These are phyloP conservation scores for Oryctolagus cuniculus DNA, from an alignment of 2,113 vertebrate species.

Conservation along the genomic window mOryCun1.1 NC_091434.1:101186001-101186500, in stretches of 20 bases:
- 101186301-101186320: accelerated
- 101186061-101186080: background rate
- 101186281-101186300: background rate
- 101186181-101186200: background rate
- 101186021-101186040: background rate
- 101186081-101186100: background rate
- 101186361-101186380: background rate
- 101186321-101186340: background rate
- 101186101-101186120: background rate
- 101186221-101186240: background rate
- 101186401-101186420: background rate
- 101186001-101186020: background rate
- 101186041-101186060: background rate
- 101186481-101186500: background rate
- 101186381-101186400: background rate
- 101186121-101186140: background rate
- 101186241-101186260: background rate
- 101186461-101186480: background rate
- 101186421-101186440: background rate
- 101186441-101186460: background rate
- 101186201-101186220: background rate
- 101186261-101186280: background rate
- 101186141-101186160: background rate
- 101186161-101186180: background rate
- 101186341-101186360: background rate